Evolutionary conservation across 1,140 invertebrate species (phyloP).

Genomic region (Lasioglossum albipes): DNA sequence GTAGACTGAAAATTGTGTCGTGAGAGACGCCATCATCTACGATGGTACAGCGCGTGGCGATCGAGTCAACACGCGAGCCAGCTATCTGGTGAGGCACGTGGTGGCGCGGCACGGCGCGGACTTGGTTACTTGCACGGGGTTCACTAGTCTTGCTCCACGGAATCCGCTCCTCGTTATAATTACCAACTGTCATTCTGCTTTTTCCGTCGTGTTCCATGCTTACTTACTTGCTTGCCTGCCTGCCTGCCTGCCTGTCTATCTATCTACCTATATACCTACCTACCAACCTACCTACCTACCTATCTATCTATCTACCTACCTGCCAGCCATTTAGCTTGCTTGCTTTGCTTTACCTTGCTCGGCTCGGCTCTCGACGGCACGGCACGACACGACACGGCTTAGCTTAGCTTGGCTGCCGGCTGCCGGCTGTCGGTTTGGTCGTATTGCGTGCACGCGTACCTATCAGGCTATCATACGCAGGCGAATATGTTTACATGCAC

Average conservation of each 20-base stretch:
- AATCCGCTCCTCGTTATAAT: slow-evolving; percentile 45
- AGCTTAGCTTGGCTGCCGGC: no score
- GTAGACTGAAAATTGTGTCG: slow-evolving; percentile 24
- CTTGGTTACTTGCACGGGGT: slow-evolving; percentile 58
- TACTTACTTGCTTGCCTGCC: background rate
- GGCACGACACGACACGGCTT: no score
- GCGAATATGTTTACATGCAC: slow-evolving; percentile 21
- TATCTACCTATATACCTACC: no score
- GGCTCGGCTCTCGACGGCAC: no score
- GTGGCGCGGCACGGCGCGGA: slow-evolving; percentile 61
- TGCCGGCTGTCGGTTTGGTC: background rate
- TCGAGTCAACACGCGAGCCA: slow-evolving; percentile 28
- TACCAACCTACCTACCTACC: no score
- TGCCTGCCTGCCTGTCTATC: background rate
- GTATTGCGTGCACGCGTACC: slow-evolving; percentile 20
- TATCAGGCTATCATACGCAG: slow-evolving; percentile 18
- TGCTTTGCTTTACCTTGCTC: no score
- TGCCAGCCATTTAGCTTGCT: no score
- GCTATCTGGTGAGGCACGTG: slow-evolving; percentile 57
- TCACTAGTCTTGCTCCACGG: slow-evolving; percentile 55
- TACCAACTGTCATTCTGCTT: slow-evolving; percentile 56
- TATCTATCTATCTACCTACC: background rate
- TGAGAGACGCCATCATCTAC: slow-evolving; percentile 56
- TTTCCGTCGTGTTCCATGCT: slow-evolving; percentile 32
- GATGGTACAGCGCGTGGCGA: slow-evolving; percentile 44